Evolutionary conservation across 2,888 invertebrate species (phyloP).

Genomic region (Glyphotaelius pellucidus): DNA sequence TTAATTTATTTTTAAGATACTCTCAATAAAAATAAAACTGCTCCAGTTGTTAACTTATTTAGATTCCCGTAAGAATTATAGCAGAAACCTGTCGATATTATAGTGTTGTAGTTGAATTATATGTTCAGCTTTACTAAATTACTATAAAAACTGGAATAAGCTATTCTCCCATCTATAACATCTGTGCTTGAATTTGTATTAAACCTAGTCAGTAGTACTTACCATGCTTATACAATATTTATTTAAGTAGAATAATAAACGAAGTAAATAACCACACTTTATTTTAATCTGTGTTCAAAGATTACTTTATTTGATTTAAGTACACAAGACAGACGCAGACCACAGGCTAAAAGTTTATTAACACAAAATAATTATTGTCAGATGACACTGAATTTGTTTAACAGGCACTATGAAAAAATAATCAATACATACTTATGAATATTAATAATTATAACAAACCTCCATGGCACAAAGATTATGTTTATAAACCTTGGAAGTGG

Average conservation of each 20-base stretch:
- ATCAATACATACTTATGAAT: neutral
- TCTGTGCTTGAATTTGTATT: slow-evolving; percentile 10
- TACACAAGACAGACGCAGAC: neutral
- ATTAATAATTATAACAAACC: neutral
- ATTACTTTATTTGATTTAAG: neutral
- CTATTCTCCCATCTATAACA: neutral
- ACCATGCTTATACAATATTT: neutral
- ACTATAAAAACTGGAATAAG: neutral
- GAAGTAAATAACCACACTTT: neutral
- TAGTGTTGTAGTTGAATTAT: neutral
- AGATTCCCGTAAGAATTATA: neutral
- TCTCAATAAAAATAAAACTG: neutral
- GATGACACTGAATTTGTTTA: neutral
- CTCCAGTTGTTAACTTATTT: neutral
- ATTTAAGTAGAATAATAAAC: neutral
- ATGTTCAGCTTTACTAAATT: neutral
- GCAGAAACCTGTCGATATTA: neutral
- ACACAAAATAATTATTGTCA: neutral
- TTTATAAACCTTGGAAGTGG: neutral
- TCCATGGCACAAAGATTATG: no score
- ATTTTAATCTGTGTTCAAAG: neutral
- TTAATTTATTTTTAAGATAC: neutral
- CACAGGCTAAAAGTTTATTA: neutral
- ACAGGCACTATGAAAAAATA: neutral
- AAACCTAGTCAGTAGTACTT: slow-evolving; percentile 41